A percentile compares a stretch with the other conserved stretches of the same genome.
Conservation (phyloP, 2,113 vertebrate genomes). For the Oenanthe oenanthe region DNA sequence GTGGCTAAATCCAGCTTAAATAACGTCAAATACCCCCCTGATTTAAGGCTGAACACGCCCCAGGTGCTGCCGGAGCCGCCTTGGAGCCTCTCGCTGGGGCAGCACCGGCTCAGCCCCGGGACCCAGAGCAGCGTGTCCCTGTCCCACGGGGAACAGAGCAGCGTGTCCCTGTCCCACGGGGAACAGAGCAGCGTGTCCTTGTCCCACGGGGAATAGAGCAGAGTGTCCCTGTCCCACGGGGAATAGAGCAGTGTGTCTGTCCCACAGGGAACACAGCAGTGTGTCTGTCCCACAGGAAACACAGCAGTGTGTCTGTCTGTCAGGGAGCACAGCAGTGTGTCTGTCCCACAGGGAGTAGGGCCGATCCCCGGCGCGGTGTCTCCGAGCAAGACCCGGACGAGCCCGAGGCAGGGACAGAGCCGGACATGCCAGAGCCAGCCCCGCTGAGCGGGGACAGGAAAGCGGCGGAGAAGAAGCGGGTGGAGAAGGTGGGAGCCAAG, state of each 20-base stretch:
- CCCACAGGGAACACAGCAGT: no score
- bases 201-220: not conserved
- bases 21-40: accelerated
- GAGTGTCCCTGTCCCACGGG: no score
- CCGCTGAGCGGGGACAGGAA: not conserved
- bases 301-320: no score
- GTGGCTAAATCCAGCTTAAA: not conserved
- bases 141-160: no score
- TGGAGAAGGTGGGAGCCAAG: not conserved
- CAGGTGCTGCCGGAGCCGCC: not conserved
- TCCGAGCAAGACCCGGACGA: not conserved
- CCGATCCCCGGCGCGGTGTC: not conserved
- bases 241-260: no score
- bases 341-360: not conserved
- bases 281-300: no score
- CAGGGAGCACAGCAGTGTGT: no score
- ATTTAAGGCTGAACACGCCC: not conserved
- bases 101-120: not conserved
- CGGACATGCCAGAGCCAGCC: constrained; percentile 40
- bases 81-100: accelerated
- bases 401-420: not conserved
- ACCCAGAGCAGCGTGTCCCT: not conserved
- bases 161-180: no score
- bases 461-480: not conserved
- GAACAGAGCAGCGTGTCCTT: no score